A percentile compares a stretch with the other conserved stretches of the same genome.
phyloP scores from a whole-genome alignment of 1,140 invertebrate species.

The Drosophila orena region DNA sequence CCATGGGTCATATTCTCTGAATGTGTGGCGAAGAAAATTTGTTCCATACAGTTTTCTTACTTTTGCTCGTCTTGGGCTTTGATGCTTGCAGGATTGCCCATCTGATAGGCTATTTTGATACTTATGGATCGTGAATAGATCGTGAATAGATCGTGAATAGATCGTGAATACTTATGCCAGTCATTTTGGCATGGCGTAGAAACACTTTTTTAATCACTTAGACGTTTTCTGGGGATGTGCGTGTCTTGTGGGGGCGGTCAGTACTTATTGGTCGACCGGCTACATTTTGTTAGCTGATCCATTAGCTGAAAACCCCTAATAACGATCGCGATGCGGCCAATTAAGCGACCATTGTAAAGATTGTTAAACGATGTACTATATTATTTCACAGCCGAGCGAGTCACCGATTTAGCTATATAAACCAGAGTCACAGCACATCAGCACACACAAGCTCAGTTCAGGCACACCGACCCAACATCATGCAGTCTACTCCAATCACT shows the following conservation, averaged over 20 bases:
- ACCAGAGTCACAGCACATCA: neutral
- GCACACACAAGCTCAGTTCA: slow-evolving; percentile 14
- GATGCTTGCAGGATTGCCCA: too few relatives aligned
- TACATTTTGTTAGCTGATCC: neutral
- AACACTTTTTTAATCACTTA: neutral
- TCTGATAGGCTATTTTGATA: too few relatives aligned
- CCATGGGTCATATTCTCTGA: too few relatives aligned
- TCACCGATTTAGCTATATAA: slow-evolving; percentile 31
- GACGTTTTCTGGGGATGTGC: neutral
- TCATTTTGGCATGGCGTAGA: neutral
- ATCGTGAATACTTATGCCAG: too few relatives aligned
- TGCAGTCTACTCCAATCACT: slow-evolving; percentile 32
- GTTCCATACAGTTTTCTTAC: too few relatives aligned
- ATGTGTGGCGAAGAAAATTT: too few relatives aligned
- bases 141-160: too few relatives aligned
- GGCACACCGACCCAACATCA: slow-evolving; percentile 30
- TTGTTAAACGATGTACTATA: slow-evolving; percentile 38
- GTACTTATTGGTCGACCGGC: slow-evolving; percentile 6
- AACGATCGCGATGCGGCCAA: slow-evolving; percentile 15
- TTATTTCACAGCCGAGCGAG: slow-evolving; percentile 70
- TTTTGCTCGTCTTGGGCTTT: too few relatives aligned
- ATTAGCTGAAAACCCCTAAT: neutral
- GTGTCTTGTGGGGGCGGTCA: slow-evolving; percentile 20
- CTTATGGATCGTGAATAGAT: too few relatives aligned
- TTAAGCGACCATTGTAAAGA: slow-evolving; percentile 17